Evolutionary conservation across 1,140 invertebrate genomes (phyloP), one percentile per base, ranked within the genome.

Genomic region (Diorhabda elongata): DNA sequence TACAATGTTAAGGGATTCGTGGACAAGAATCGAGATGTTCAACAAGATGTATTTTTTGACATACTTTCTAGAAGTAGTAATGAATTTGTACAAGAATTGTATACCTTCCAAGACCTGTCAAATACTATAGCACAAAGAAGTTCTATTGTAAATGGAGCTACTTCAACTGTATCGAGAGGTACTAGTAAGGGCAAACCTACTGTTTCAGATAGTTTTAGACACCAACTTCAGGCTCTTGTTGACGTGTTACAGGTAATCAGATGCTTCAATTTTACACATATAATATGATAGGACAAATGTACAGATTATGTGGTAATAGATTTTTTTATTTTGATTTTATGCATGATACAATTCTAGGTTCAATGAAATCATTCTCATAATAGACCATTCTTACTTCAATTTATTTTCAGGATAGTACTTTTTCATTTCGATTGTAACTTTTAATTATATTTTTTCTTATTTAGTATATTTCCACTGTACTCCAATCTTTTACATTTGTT

Each of bases 21-120:
- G 0, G 96, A 99, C 78, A 99, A 99, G 82, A 99, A 99, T 81
- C 84, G 94, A 6, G 94, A 97, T 77, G 92, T 94, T 0, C 95
- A 97, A 78, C 96, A 98, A 80, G 95, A 98, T 77, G 93, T 96
- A 1, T 92, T 98, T 76, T 97, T 98, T 77, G 94, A 98, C 79
- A 90, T 95, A 72, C 90, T 98, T 85, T 92, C 91, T 9, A 84
- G 91, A 45, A 96, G 95, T 60, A 88, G 86, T 2, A 95, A 96
- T 78, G 87, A 90, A 41, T 97, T 97, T 81, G 91, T 98, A 1
- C 87, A 92, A 75, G 92, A 96, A 73, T 85, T 98, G n/a, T 92
- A 92, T 2, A 90, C 86, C 67, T 94, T 91, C 82, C 92, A 93
- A 83, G 92, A 86, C 71, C 69, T 78, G 26, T 68, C 84, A 3